Conservation (phyloP, 2,888 invertebrate species). For the Orchesella flavescens region DNA sequence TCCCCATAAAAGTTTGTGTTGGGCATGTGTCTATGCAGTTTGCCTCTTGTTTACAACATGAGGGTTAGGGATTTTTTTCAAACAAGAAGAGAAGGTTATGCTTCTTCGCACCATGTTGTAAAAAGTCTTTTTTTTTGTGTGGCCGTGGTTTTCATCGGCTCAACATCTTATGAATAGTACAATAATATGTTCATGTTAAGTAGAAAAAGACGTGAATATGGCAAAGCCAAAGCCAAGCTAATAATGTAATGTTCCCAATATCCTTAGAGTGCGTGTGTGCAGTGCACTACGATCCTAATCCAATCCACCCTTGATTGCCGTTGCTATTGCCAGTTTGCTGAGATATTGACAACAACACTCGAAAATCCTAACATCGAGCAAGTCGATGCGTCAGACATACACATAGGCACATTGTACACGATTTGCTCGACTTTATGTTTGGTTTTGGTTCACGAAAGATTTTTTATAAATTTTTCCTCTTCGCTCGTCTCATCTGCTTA, state of each 20-base stretch:
- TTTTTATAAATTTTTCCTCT: neutral
- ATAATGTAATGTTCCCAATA: too few relatives aligned
- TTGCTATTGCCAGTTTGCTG: neutral
- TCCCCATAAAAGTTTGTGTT: neutral
- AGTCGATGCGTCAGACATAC: neutral
- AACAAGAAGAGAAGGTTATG: constrained; percentile 21
- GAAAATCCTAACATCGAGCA: neutral
- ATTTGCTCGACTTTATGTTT: neutral
- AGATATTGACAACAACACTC: constrained; percentile 14
- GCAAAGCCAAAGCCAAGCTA: too few relatives aligned
- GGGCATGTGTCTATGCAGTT: neutral
- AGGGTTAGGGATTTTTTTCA: constrained; percentile 23
- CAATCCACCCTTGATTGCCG: neutral
- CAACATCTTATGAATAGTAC: neutral
- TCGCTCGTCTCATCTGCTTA: neutral
- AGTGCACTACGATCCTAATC: too few relatives aligned
- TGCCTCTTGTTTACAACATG: neutral
- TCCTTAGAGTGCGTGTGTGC: too few relatives aligned
- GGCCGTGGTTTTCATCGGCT: constrained; percentile 45
- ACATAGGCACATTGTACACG: too few relatives aligned
- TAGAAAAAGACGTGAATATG: too few relatives aligned
- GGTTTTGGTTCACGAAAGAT: neutral
- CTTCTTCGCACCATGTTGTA: constrained; percentile 42
- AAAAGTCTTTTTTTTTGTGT: constrained; percentile 23
- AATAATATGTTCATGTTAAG: too few relatives aligned